phyloP scores from a whole-genome alignment of 2,888 invertebrate genomes.

The Drosophila greeni region DNA sequence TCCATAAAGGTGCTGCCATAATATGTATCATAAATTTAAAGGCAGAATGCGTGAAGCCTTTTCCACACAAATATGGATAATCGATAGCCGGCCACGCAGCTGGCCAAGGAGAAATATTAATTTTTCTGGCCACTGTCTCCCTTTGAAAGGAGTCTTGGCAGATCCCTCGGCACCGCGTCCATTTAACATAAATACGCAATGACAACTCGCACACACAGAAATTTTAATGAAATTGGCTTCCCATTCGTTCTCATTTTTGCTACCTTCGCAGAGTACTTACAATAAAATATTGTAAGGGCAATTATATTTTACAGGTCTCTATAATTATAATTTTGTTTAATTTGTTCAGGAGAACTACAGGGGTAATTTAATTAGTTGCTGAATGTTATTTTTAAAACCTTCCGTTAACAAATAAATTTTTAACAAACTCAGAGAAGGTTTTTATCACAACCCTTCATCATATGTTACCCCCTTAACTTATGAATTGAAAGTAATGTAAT shows the following conservation, averaged over 20 bases:
- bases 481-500: not conserved
- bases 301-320: not conserved
- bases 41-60: conserved; percentile 4
- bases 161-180: conserved; percentile 44
- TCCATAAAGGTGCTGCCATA: conserved; percentile 4
- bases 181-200: conserved; percentile 67
- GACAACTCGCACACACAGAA: conserved; percentile 39
- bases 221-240: conserved; percentile 54
- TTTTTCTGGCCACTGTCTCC: conserved; percentile 17
- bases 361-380: not conserved
- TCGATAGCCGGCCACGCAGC: conserved; percentile 7
- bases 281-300: not conserved
- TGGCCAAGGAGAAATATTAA: conserved; percentile 8
- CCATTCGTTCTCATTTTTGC: conserved; percentile 2
- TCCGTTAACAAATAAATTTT: rapidly evolving
- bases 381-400: not conserved
- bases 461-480: not conserved
- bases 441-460: rapidly evolving
- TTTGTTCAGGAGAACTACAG: not conserved
- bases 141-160: conserved; percentile 17
- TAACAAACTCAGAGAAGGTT: not conserved
- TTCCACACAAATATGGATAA: not conserved
- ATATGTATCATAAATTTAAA: conserved; percentile 19
- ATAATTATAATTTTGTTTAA: not conserved
- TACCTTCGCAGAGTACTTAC: not conserved